Percentiles rank a stretch among this genome's conserved stretches.
phyloP scores from a whole-genome alignment of 2,797 vertebrate species.

The Lagodon rhomboides region DNA sequence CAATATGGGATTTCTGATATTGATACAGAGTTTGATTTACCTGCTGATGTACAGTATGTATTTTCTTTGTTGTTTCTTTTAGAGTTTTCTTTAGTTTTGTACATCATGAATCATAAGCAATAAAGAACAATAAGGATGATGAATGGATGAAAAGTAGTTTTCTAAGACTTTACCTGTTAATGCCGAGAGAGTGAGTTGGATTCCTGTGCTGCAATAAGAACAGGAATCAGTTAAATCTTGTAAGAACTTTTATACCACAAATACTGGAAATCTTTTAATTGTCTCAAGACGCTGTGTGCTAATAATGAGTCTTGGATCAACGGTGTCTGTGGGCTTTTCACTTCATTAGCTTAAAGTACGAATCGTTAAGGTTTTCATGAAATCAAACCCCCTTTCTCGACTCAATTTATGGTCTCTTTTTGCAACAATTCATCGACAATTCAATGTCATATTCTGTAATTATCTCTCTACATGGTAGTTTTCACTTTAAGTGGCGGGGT shows the following conservation, averaged over 20 bases:
- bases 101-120: conserved; percentile 68
- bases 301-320: neutral
- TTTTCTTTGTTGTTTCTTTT: conserved; percentile 47
- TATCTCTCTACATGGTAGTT: neutral
- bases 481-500: neutral
- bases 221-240: conserved; percentile 45
- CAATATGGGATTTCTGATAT: conserved; percentile 28
- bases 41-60: conserved; percentile 49
- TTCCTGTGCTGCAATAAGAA: conserved; percentile 52
- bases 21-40: conserved; percentile 32
- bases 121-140: conserved; percentile 61
- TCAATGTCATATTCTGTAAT: conserved; percentile 8
- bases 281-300: conserved; percentile 15
- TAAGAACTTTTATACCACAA: conserved; percentile 42
- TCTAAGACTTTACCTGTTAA: conserved; percentile 56
- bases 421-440: neutral
- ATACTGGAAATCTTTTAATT: conserved; percentile 13
- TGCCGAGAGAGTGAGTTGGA: conserved; percentile 44
- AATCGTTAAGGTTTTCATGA: neutral
- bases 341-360: conserved; percentile 5
- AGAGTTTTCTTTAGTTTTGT: conserved; percentile 68
- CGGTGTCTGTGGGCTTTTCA: neutral
- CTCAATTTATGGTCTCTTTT: neutral
- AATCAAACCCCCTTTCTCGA: neutral
- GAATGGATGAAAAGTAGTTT: conserved; percentile 53